A percentile compares a stretch with the other conserved stretches of the same genome.
Conservation (phyloP, 2,888 invertebrate species). For the Rhopalosiphum nymphaeae region DNA sequence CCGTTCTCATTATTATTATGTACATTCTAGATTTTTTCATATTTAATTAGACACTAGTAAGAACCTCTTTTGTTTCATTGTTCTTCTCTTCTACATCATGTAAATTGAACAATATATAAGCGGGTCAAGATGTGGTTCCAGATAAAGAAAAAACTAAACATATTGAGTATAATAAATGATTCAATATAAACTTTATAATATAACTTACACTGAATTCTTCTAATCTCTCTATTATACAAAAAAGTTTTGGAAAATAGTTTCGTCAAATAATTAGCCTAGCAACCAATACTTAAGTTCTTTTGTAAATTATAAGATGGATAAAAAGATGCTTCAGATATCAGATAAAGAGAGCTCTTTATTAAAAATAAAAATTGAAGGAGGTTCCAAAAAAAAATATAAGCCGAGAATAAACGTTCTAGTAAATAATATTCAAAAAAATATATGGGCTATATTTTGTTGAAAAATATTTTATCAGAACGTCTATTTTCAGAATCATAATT, state of each 20-base stretch:
- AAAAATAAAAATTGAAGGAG: background rate
- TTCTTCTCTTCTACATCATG: background rate
- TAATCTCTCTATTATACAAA: background rate
- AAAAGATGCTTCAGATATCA: background rate
- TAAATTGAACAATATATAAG: constrained; percentile 31
- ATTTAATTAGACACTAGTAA: constrained; percentile 40
- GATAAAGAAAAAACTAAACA: constrained; percentile 29
- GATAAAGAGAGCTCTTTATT: background rate
- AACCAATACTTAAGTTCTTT: background rate
- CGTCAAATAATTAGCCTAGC: background rate
- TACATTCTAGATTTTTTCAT: constrained; percentile 49
- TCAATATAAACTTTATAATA: background rate
- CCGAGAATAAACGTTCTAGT: too few relatives aligned
- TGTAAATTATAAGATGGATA: background rate
- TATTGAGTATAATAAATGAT: background rate
- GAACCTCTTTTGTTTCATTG: constrained; percentile 18
- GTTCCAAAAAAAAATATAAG: too few relatives aligned
- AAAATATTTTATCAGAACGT: too few relatives aligned
- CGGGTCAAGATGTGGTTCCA: background rate
- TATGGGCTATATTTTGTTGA: too few relatives aligned
- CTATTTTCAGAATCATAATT: too few relatives aligned
- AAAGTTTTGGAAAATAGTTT: background rate
- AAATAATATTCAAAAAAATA: too few relatives aligned
- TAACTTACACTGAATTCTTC: background rate
- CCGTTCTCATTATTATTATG: constrained; percentile 31